A percentile compares a stretch with the other conserved stretches of the same genome.
phyloP scores from a whole-genome alignment of 2,113 vertebrate species.

The Pelecanus crispus region DNA sequence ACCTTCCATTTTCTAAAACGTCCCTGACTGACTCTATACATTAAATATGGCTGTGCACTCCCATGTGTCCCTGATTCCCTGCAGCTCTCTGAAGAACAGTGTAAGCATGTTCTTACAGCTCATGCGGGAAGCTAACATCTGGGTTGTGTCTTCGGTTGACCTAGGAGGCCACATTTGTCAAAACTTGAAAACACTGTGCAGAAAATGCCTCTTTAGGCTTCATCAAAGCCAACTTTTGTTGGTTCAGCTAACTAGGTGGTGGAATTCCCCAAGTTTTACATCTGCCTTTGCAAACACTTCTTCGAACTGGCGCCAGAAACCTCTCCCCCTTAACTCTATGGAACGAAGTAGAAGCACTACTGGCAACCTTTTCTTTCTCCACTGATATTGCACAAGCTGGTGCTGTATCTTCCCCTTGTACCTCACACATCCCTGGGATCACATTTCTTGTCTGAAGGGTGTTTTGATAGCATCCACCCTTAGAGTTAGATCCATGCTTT shows the following conservation, averaged over 20 bases:
- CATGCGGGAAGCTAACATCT: neutral
- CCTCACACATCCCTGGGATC: neutral
- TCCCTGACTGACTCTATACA: neutral
- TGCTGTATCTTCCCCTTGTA: neutral
- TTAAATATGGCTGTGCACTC: neutral
- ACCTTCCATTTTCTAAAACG: neutral
- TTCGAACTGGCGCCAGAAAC: conserved; percentile 21
- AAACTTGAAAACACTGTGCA: conserved; percentile 16
- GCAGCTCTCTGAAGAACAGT: neutral
- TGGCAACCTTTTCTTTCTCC: neutral
- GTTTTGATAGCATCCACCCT: neutral
- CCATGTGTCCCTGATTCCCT: neutral
- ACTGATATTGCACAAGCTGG: neutral
- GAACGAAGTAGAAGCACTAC: neutral
- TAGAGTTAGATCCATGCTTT: neutral
- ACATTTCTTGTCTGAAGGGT: neutral
- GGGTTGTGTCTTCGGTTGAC: conserved; percentile 35
- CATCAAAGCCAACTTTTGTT: conserved; percentile 18
- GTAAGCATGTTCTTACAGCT: conserved; percentile 6
- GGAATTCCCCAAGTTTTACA: conserved; percentile 51
- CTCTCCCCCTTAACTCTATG: conserved; percentile 42
- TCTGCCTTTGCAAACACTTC: conserved; percentile 24
- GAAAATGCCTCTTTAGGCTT: conserved; percentile 36
- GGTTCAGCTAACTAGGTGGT: conserved; percentile 51
- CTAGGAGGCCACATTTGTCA: conserved; percentile 30